phyloP scores from a whole-genome alignment of 2,888 invertebrate genomes.

The Furcula furcula region DNA sequence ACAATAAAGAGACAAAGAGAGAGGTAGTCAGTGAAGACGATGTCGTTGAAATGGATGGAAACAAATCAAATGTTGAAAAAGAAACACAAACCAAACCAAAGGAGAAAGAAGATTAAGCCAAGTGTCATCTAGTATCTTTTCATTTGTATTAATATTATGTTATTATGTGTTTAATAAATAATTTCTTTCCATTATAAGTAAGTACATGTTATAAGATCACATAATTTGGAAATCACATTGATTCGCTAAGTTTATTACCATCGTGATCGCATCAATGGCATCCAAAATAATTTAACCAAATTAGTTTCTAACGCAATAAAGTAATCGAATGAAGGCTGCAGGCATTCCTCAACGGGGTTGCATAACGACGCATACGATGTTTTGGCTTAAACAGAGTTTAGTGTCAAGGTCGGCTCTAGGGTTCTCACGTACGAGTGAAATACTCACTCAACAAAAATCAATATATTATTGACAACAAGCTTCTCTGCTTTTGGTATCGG shows the following conservation, averaged over 20 bases:
- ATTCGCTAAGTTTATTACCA: no score
- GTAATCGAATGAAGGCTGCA: background rate
- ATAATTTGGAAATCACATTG: no score
- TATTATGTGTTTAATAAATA: no score
- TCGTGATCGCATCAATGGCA: no score
- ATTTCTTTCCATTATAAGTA: no score
- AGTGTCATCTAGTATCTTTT: no score
- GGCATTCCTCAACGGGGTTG: background rate
- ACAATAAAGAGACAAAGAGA: background rate
- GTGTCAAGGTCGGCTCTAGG: constrained; percentile 1
- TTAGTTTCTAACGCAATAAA: background rate
- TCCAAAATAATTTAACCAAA: background rate
- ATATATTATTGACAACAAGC: no score
- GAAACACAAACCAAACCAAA: constrained; percentile 42
- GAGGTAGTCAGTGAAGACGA: background rate
- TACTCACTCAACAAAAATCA: no score
- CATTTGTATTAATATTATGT: no score
- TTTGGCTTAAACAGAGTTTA: no score
- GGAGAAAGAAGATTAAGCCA: constrained; percentile 51
- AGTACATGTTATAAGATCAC: no score
- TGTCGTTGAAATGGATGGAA: constrained; percentile 38
- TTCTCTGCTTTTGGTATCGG: no score
- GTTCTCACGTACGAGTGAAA: background rate
- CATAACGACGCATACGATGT: background rate
- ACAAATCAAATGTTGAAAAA: constrained; percentile 35